phyloP scores from a whole-genome alignment of 2,888 invertebrate genomes.

The Ormia ochracea region DNA sequence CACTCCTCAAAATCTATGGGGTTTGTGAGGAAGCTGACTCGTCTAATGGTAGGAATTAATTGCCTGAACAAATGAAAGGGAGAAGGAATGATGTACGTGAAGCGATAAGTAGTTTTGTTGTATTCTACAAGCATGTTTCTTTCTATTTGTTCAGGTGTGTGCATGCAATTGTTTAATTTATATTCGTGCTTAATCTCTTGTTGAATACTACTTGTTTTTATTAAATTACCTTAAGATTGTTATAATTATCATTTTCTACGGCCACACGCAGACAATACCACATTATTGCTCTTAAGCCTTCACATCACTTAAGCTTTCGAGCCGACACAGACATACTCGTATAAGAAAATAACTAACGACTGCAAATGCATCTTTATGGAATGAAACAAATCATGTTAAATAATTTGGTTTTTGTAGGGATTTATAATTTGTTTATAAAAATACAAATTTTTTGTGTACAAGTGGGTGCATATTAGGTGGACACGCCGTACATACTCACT shows the following conservation, averaged over 20 bases:
- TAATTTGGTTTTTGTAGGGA: neutral
- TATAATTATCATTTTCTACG: constrained; percentile 37
- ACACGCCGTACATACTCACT: too few species aligned
- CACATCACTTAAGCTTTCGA: neutral
- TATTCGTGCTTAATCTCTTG: constrained; percentile 9
- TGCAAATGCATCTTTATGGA: constrained; percentile 32
- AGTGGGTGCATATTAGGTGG: neutral
- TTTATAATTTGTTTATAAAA: neutral
- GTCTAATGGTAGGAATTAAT: too few species aligned
- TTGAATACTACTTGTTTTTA: constrained; percentile 10
- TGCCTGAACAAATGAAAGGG: too few species aligned
- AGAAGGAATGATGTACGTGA: neutral
- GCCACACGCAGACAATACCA: neutral
- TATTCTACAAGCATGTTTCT: neutral
- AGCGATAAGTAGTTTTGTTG: neutral
- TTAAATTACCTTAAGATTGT: constrained; percentile 35
- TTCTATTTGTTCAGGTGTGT: constrained; percentile 6
- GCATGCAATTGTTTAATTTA: neutral
- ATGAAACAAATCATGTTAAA: neutral
- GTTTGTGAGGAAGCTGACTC: too few species aligned
- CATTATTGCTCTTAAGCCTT: neutral
- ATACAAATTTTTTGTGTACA: neutral
- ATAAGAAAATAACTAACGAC: constrained; percentile 40
- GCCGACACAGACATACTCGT: constrained; percentile 2
- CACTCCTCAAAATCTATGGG: too few species aligned